phyloP scores from a whole-genome alignment of 2,113 vertebrate genomes.

The Apodemus speciosus region DNA sequence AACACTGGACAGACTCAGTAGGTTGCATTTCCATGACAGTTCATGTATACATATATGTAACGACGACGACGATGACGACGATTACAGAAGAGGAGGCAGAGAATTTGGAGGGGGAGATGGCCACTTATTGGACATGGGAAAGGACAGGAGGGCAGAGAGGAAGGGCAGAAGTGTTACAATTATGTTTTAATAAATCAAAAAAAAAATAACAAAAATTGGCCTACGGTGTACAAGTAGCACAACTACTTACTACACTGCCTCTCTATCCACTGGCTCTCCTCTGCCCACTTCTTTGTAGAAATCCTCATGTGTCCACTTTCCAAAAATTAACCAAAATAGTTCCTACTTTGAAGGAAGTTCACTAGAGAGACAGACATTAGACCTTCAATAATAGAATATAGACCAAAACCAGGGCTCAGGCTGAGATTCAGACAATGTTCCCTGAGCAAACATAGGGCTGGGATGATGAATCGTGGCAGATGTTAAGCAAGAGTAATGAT shows the following conservation, averaged over 20 bases:
- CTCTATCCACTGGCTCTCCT: not conserved
- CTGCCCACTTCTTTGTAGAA: not conserved
- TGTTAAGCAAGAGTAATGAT: constrained; percentile 74
- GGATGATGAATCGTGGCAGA: constrained; percentile 73
- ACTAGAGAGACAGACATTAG: not conserved
- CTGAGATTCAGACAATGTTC: constrained; percentile 55
- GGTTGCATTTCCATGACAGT: not conserved
- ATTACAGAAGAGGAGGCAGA: not conserved
- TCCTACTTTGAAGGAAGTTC: not conserved
- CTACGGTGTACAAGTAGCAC: not conserved
- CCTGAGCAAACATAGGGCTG: constrained; percentile 38
- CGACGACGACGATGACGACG: too few species aligned
- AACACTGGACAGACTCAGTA: not conserved
- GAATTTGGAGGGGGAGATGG: not conserved
- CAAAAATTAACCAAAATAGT: not conserved
- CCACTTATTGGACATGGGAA: not conserved
- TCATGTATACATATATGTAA: not conserved
- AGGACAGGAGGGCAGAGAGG: not conserved
- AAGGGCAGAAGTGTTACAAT: not conserved
- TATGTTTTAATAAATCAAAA: not conserved
- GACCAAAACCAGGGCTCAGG: constrained; percentile 32
- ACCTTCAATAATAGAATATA: constrained; percentile 10
- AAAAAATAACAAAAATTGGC: not conserved
- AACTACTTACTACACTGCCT: not conserved
- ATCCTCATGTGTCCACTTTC: not conserved